Evolutionary conservation across 2,113 vertebrate species (phyloP).

Genomic region (Sprattus sprattus): DNA sequence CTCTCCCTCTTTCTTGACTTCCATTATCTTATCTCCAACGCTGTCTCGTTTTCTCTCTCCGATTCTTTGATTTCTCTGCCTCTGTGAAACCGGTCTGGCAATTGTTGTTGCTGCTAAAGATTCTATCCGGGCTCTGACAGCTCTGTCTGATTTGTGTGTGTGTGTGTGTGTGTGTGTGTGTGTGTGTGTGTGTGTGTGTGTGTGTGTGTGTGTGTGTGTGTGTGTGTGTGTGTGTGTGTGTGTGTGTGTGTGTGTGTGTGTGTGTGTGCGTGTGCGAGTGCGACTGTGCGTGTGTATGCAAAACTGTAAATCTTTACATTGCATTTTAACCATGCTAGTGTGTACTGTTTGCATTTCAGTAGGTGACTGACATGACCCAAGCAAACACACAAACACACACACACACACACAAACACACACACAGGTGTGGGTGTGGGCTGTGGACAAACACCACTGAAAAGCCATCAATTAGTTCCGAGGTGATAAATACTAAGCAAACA

Average conservation of each 20-base stretch:
- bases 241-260: neutral
- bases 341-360: neutral
- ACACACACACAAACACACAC: conserved; percentile 1
- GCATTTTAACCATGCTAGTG: neutral
- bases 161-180: neutral
- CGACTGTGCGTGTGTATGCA: too few species aligned
- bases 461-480: conserved; percentile 42
- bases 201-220: too few species aligned
- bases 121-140: neutral
- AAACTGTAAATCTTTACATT: neutral
- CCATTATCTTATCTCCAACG: neutral
- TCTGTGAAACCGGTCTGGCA: neutral
- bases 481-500: conserved; percentile 47
- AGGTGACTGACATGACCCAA: neutral
- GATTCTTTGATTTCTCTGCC: neutral
- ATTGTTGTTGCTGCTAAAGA: neutral
- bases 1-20: neutral
- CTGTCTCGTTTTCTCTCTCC: neutral
- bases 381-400: neutral
- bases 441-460: conserved; percentile 30
- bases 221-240: neutral
- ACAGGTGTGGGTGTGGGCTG: neutral
- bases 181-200: neutral
- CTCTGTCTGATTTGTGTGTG: neutral
- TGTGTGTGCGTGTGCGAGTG: neutral